These are phyloP conservation scores for Chauna torquata DNA, from an alignment of 2,113 vertebrate genomes.

Conservation along the genomic window DNA sequence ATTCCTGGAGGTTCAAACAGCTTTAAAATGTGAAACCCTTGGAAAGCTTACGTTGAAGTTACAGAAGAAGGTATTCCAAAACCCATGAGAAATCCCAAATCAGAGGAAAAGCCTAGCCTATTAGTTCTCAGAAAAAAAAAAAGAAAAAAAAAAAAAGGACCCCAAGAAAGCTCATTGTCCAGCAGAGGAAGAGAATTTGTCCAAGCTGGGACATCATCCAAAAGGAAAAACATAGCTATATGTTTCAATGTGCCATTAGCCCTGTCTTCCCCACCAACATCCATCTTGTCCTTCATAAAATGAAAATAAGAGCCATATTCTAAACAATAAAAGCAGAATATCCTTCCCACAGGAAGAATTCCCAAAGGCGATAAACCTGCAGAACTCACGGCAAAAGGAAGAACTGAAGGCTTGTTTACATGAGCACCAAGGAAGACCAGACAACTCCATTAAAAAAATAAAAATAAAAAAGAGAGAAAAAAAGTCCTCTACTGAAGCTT, in stretches of 20 bases:
- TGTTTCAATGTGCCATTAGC: not conserved
- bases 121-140: not conserved
- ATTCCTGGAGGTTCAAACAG: not conserved
- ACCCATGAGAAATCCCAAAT: not conserved
- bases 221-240: not conserved
- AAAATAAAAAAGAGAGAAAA: not conserved
- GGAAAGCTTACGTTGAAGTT: not conserved
- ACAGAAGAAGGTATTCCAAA: not conserved
- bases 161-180: not conserved
- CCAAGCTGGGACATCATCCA: not conserved
- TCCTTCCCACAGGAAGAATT: not conserved
- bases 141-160: not conserved
- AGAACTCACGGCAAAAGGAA: not conserved
- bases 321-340: not conserved
- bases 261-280: not conserved
- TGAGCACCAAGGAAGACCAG: not conserved
- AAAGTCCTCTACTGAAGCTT: not conserved
- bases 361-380: not conserved
- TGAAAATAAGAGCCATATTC: not conserved
- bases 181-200: not conserved
- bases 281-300: not conserved
- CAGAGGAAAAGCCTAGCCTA: not conserved
- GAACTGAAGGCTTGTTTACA: not conserved
- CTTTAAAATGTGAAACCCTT: not conserved
- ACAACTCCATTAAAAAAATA: not conserved